Evolutionary conservation across 30 jellyfish, hydroid and myxozoan genomes (phyloP).

Genomic region (Turritopsis dohrnii): DNA sequence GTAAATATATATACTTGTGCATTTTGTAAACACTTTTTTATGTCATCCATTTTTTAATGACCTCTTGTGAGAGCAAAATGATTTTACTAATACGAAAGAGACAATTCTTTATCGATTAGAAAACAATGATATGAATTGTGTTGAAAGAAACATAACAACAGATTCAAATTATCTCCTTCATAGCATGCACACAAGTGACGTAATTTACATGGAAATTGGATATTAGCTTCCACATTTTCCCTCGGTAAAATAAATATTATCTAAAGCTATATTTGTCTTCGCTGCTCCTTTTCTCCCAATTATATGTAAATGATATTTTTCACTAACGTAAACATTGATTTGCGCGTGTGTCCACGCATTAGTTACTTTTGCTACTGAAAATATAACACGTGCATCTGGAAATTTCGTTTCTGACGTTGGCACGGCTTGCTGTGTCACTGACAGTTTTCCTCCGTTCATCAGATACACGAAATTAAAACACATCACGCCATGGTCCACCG

Average conservation of each 20-base stretch:
- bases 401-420: not conserved
- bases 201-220: not conserved
- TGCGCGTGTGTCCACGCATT: slow-evolving; percentile 20
- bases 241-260: slow-evolving; percentile 16
- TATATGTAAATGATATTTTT: not conserved
- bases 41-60: too few species aligned
- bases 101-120: too few species aligned
- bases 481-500: slow-evolving; percentile 45
- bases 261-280: slow-evolving; percentile 17
- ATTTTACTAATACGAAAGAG: too few species aligned
- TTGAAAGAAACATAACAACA: too few species aligned
- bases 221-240: slow-evolving; percentile 19
- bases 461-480: slow-evolving; percentile 55
- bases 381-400: slow-evolving; percentile 20
- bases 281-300: slow-evolving; percentile 14
- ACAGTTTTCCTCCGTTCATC: slow-evolving; percentile 41
- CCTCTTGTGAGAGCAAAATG: too few species aligned
- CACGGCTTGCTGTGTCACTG: not conserved
- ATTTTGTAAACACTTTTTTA: not conserved
- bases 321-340: slow-evolving; percentile 16
- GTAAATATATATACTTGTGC: not conserved
- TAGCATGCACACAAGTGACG: not conserved
- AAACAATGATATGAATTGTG: too few species aligned
- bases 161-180: not conserved
- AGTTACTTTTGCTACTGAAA: not conserved